These are phyloP conservation scores for Leptinotarsa juncta DNA, from an alignment of 2,888 invertebrate species.

Conservation along the genomic window DNA sequence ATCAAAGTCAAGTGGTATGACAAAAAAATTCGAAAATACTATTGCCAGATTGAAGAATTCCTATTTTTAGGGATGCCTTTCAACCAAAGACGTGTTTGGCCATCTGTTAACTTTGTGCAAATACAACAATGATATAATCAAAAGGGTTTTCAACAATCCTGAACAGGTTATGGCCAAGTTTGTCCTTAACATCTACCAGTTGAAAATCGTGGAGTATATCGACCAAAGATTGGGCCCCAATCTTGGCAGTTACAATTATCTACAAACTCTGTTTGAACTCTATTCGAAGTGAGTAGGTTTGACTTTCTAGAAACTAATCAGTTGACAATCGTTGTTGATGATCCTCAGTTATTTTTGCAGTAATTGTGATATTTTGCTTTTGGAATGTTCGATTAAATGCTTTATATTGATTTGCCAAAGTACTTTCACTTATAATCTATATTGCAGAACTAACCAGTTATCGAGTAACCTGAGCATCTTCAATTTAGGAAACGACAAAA, in stretches of 20 bases:
- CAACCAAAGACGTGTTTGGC: constrained; percentile 89
- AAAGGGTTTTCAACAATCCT: constrained; percentile 93
- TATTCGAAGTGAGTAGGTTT: constrained; percentile 79
- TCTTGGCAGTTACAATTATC: constrained; percentile 87
- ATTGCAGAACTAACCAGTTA: constrained; percentile 77
- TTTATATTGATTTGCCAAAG: not conserved
- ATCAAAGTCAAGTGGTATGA: constrained; percentile 91
- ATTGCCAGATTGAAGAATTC: not conserved
- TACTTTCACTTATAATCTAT: constrained; percentile 17
- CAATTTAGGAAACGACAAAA: constrained; percentile 83
- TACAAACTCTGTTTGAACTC: constrained; percentile 88
- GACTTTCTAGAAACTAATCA: too few relatives aligned
- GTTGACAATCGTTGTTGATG: too few relatives aligned
- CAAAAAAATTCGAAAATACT: constrained; percentile 26
- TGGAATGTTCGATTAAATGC: too few relatives aligned
- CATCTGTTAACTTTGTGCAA: constrained; percentile 91
- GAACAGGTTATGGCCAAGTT: constrained; percentile 98
- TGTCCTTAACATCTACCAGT: constrained; percentile 93
- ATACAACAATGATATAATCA: constrained; percentile 85
- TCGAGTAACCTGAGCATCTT: constrained; percentile 79
- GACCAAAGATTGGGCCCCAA: constrained; percentile 84
- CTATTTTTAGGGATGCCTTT: constrained; percentile 78
- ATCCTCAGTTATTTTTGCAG: too few relatives aligned
- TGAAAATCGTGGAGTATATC: constrained; percentile 88
- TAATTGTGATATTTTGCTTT: too few relatives aligned